Base-by-base conservation (phyloP, 2,797 vertebrate genomes). In the Scolopax bukidnonensis region DNA sequence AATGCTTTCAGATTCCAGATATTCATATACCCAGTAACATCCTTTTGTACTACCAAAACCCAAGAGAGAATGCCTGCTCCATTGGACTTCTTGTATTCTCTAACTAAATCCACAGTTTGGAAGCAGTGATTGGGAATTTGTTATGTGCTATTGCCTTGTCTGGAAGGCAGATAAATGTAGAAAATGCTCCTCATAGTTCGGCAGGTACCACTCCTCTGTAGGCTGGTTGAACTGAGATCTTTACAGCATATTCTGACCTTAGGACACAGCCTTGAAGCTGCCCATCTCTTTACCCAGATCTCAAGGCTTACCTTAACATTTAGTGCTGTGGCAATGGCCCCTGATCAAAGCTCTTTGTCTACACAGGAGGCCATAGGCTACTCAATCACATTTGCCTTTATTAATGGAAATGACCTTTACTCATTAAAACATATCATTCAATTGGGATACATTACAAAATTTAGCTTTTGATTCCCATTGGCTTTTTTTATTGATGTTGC, bases 1-100 rank as follows among this genome's bases (percentile, higher is more conserved):
- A 95, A 63, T 79, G 33, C 45, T 90, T 90, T 92, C 76, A 33
- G 50, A 87, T 38, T 84, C 64, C 92, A 91, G 89, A 65, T 47
- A 57, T 95, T 95, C 81, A 65, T 81, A 71, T 48, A 64, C 51
- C 59, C 71, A 84, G 68, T 71, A 74, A 91, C 60, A 48, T 92
- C 70, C 65, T 93, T 54, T 91, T 36, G 54, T 67, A 63, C 41
- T 96, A 88, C 56, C 73, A 78, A 68, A 76, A 71, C 12, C 75
- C 56, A 83, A 85, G 63, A 94, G 53, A 94, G 51, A 94, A 96
- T 94, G 74, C 76, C 50, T 6, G 14, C 24, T 71, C 30, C 51
- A 36, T 11, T 81, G 30, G 20, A n/a, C 48, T 61, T 59, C 75
- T 86, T 87, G 36, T 61, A 63, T 85, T 91, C 63, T 63, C 84